phyloP scores from a whole-genome alignment of 2,888 invertebrate species.

The Pyrochroa serraticornis region DNA sequence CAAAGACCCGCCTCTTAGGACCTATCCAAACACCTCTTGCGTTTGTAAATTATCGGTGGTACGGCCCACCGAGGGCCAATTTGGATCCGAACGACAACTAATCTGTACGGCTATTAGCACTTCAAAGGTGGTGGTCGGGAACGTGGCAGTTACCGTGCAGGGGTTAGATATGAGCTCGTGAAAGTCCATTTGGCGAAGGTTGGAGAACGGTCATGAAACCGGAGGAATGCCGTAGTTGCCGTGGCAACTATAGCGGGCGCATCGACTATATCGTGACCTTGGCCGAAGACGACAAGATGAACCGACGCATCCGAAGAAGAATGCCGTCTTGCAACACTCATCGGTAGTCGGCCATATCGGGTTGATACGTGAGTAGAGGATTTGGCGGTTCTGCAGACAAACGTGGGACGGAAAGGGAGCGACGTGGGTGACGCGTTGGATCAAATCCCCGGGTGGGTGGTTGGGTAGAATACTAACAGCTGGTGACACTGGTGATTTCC shows the following conservation, averaged over 20 bases:
- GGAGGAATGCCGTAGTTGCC: slow-evolving; percentile 35
- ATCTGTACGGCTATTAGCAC: slow-evolving; percentile 20
- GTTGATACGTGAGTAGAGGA: not conserved
- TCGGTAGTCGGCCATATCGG: slow-evolving; percentile 3
- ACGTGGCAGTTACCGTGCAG: slow-evolving; percentile 1
- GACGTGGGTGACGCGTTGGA: slow-evolving; percentile 1
- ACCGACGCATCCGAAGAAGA: slow-evolving; percentile 31
- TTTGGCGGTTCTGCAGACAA: not conserved
- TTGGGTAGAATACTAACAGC: not conserved
- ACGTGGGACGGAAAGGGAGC: not conserved
- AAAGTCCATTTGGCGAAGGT: slow-evolving; percentile 5
- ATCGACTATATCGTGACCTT: slow-evolving; percentile 40
- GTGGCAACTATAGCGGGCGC: slow-evolving; percentile 39
- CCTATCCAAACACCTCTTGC: slow-evolving; percentile 11
- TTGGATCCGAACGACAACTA: slow-evolving; percentile 6
- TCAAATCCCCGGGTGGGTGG: not conserved
- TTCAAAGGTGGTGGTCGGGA: slow-evolving; percentile 12
- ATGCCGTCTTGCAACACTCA: slow-evolving; percentile 24
- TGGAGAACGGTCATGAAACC: slow-evolving; percentile 6
- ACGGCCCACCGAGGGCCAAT: slow-evolving; percentile 12
- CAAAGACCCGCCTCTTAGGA: not conserved
- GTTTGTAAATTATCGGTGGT: slow-evolving; percentile 8
- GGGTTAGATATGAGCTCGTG: not conserved
- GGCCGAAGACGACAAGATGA: slow-evolving; percentile 37
- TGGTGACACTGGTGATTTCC: not conserved